A percentile compares a stretch with the other conserved stretches of the same genome.
Evolutionary conservation across 2,797 vertebrate genomes (phyloP).

Genomic region (Pristis pectinata): DNA sequence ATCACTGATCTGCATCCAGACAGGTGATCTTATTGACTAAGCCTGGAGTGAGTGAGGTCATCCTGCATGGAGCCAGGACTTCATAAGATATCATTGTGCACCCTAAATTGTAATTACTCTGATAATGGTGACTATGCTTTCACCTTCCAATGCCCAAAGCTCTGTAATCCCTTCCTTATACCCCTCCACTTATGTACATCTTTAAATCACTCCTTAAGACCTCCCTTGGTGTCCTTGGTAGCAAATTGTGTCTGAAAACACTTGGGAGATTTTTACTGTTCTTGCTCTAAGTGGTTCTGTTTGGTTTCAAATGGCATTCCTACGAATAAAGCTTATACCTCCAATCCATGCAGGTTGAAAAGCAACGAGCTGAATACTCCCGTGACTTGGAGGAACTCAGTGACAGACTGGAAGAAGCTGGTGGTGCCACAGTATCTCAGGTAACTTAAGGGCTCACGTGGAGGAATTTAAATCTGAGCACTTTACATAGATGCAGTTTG

Average conservation of each 20-base stretch:
- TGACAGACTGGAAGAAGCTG: conserved; percentile 59
- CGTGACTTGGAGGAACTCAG: conserved; percentile 62
- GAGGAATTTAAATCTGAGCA: too few species aligned
- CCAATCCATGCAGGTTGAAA: conserved; percentile 57
- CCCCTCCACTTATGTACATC: background rate
- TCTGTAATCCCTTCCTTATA: background rate
- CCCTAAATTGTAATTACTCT: background rate
- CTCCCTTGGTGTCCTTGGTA: background rate
- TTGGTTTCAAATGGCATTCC: background rate
- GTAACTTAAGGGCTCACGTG: conserved; percentile 42
- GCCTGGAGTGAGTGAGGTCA: too few species aligned
- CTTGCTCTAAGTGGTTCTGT: background rate
- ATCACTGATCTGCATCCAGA: too few species aligned
- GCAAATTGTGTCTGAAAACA: background rate
- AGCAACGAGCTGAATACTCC: conserved; percentile 59
- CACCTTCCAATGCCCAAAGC: background rate
- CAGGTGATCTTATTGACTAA: too few species aligned
- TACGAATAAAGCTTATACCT: background rate
- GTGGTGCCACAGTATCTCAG: conserved; percentile 59
- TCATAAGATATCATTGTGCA: background rate
- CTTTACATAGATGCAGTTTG: too few species aligned
- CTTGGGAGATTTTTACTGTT: background rate
- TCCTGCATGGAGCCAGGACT: too few species aligned
- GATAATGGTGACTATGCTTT: background rate
- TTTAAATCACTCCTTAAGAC: background rate